Evolutionary conservation across 23 tunicate genomes (phyloP), one percentile per base, ranked within the genome.

Genomic region (Ciona savignyi): DNA sequence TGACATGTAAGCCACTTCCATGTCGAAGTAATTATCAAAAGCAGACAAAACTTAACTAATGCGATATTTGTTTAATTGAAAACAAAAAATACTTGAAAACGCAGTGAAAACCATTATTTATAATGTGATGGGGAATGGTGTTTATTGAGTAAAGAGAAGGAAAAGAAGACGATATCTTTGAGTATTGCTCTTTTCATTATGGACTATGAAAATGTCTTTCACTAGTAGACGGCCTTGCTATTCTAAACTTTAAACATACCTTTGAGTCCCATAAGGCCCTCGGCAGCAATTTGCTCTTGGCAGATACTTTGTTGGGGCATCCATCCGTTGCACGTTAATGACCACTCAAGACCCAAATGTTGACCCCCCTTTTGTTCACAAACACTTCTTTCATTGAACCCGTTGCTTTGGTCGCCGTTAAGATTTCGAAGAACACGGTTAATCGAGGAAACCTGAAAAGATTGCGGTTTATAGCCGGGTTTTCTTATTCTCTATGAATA

Each of bases 391-490:
- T 74, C 29, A 29, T 6, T 60, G 60, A 25, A 25, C 25, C 65
- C 68, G 15, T 35, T 23, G 33, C 23, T 20, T 23, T 63, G 67
- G 29, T 84, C 95, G 23, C 85, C 80, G 42, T 62, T 77, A 24
- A 87, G 30, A 63, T 85, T 94, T 56, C 99, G 82, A 15, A 94
- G 77, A 3, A 94, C 99, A 6, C 99, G 82, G 51, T 94, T 94
- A 68, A 94, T 94, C 0, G 99, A 94, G 32, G 99, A 94, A 19
- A 94, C 99, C 99, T 94, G n/a, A n/a, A 34, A 60, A 70, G 4
- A 25, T 69, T 19, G 23, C 6, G 15, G 48, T 6, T 4, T 69
- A n/a, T n/a, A n/a, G n/a, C n/a, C n/a, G n/a, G n/a, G n/a, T n/a
- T n/a, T n/a, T n/a, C n/a, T n/a, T n/a, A n/a, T n/a, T n/a, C n/a